Conservation (phyloP, 92 coral and sea anemone species). For the Porites rus region DNA sequence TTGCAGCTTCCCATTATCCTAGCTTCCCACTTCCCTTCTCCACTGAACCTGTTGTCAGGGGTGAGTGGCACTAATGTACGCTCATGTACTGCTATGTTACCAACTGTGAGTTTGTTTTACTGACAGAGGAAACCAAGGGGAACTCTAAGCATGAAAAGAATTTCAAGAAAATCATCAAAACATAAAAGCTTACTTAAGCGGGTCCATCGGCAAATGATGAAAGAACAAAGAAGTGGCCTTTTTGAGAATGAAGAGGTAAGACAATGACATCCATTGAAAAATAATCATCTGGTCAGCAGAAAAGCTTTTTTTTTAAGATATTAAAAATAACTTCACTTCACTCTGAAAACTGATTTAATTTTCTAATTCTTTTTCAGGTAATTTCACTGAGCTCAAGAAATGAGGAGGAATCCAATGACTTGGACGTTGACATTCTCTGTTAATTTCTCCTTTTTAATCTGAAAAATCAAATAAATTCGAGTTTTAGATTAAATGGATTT, state of each 20-base stretch:
- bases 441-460: conserved; percentile 32
- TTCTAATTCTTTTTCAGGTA: conserved; percentile 39
- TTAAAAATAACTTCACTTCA: neutral
- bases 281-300: too few species aligned
- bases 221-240: conserved; percentile 94
- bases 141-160: conserved; percentile 41
- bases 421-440: conserved; percentile 88
- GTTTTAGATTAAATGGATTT: neutral
- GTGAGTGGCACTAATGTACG: too few species aligned
- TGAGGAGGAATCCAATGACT: conserved; percentile 75
- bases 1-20: too few species aligned
- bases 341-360: neutral
- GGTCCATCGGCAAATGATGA: conserved; percentile 93
- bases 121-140: conserved; percentile 42
- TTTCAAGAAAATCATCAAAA: conserved; percentile 83
- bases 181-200: conserved; percentile 88
- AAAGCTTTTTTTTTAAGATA: too few species aligned
- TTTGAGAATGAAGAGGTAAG: conserved; percentile 95
- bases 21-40: too few species aligned
- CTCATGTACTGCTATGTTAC: too few species aligned
- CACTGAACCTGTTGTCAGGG: too few species aligned
- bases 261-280: too few species aligned
- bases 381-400: conserved; percentile 59
- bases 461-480: conserved; percentile 17
- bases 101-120: neutral